Conservation (phyloP, 1,140 invertebrate genomes). For the Drosophila mayri region DNA sequence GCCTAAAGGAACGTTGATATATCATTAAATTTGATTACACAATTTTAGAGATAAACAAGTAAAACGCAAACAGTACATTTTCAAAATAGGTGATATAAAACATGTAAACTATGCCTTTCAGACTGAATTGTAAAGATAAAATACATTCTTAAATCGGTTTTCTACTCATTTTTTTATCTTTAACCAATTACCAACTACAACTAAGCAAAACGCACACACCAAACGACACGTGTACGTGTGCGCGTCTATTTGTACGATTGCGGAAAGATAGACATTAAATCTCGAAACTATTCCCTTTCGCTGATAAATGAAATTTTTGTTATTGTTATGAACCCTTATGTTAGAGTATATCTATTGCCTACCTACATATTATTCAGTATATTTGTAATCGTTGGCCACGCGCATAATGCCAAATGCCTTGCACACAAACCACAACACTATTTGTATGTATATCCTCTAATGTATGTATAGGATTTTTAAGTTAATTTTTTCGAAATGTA, state of each 20-base stretch:
- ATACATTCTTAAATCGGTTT: slow-evolving; percentile 79
- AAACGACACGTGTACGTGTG: slow-evolving; percentile 51
- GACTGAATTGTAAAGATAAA: slow-evolving; percentile 83
- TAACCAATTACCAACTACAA: slow-evolving; percentile 51
- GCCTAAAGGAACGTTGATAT: slow-evolving; percentile 62
- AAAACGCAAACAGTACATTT: slow-evolving; percentile 67
- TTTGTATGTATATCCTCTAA: slow-evolving; percentile 33
- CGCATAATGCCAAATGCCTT: slow-evolving; percentile 30
- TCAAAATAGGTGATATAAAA: slow-evolving; percentile 82
- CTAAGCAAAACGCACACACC: slow-evolving; percentile 70
- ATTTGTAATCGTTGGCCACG: slow-evolving; percentile 40
- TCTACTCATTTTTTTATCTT: slow-evolving; percentile 75
- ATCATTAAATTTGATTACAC: slow-evolving; percentile 68
- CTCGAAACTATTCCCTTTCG: slow-evolving; percentile 17
- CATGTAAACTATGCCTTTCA: slow-evolving; percentile 83
- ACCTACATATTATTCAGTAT: slow-evolving; percentile 50
- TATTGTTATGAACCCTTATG: slow-evolving; percentile 53
- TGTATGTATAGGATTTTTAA: slow-evolving; percentile 43
- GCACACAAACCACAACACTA: slow-evolving; percentile 29
- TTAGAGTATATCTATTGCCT: slow-evolving; percentile 56
- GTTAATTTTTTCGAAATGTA: slow-evolving; percentile 45
- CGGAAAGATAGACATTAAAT: slow-evolving; percentile 30
- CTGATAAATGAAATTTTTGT: slow-evolving; percentile 53
- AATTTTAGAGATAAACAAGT: slow-evolving; percentile 62
- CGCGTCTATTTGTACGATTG: slow-evolving; percentile 47